Percentiles rank a stretch among this genome's conserved stretches.
phyloP scores from a whole-genome alignment of 2,797 vertebrate genomes.

The Otus scops region DNA sequence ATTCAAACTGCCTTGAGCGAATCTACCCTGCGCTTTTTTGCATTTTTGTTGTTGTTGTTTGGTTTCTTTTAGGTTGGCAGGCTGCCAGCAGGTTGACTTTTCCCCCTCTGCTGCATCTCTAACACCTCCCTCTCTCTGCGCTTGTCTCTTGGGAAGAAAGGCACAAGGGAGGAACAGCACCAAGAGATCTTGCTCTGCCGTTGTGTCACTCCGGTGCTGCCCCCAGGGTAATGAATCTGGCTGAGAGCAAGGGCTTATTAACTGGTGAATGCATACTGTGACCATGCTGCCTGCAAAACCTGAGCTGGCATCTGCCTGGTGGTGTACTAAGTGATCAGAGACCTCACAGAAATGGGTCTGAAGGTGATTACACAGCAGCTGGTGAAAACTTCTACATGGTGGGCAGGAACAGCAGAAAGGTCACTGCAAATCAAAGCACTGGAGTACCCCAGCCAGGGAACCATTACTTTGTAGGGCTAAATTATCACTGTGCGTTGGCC shows the following conservation, averaged over 20 bases:
- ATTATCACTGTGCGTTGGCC: neutral
- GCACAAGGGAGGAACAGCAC: neutral
- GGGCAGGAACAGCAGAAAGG: neutral
- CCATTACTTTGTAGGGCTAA: neutral
- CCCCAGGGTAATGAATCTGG: neutral
- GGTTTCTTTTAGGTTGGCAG: neutral
- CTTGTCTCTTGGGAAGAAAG: neutral
- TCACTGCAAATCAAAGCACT: neutral
- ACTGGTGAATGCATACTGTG: fast-evolving
- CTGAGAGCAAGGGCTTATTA: neutral
- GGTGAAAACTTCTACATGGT: neutral
- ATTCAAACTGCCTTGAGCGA: neutral
- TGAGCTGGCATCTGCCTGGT: neutral
- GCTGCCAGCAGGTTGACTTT: neutral
- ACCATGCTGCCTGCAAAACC: neutral
- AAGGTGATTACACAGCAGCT: neutral
- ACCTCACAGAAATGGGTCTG: neutral
- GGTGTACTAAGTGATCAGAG: neutral
- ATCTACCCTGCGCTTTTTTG: neutral
- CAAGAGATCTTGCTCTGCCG: neutral
- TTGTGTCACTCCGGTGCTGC: neutral
- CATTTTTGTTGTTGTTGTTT: neutral
- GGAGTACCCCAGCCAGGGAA: neutral
- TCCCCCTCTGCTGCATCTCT: neutral
- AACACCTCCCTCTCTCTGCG: neutral